Conservation (phyloP, 2,888 invertebrate species). For the Bembecia ichneumoniformis region DNA sequence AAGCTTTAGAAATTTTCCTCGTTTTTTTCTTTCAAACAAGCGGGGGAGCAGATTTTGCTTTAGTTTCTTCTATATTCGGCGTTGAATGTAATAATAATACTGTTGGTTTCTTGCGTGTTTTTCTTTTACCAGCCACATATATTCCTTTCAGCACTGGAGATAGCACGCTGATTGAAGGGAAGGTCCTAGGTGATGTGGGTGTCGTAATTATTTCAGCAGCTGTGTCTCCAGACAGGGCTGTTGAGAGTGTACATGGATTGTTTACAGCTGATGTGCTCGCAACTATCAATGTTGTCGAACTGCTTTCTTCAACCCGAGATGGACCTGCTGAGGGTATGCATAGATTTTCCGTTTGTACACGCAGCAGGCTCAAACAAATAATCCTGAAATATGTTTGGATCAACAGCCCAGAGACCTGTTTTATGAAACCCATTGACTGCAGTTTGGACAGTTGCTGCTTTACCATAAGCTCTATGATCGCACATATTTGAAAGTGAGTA, state of each 20-base stretch:
- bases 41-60: slow-evolving; percentile 14
- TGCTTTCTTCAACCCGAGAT: slow-evolving; percentile 9
- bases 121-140: slow-evolving; percentile 16
- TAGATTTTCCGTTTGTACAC: slow-evolving; percentile 7
- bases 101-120: slow-evolving; percentile 13
- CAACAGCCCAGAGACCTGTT: slow-evolving; percentile 15
- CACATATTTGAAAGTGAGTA: too few relatives aligned
- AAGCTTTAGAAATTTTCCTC: slow-evolving; percentile 2
- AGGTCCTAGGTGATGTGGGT: slow-evolving; percentile 3
- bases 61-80: slow-evolving; percentile 14
- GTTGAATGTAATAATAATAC: slow-evolving; percentile 14
- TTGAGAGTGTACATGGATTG: slow-evolving; percentile 2
- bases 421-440: slow-evolving; percentile 16
- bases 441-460: slow-evolving; percentile 14
- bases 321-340: slow-evolving; percentile 6
- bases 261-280: slow-evolving; percentile 8
- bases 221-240: slow-evolving; percentile 4
- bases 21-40: slow-evolving; percentile 6
- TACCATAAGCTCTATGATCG: background rate
- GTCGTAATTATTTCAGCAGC: slow-evolving; percentile 7
- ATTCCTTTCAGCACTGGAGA: slow-evolving; percentile 13
- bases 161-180: slow-evolving; percentile 9
- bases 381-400: slow-evolving; percentile 20
- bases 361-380: slow-evolving; percentile 18
- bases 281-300: slow-evolving; percentile 8